Conservation (phyloP, 2,797 vertebrate species). For the Luscinia luscinia region DNA sequence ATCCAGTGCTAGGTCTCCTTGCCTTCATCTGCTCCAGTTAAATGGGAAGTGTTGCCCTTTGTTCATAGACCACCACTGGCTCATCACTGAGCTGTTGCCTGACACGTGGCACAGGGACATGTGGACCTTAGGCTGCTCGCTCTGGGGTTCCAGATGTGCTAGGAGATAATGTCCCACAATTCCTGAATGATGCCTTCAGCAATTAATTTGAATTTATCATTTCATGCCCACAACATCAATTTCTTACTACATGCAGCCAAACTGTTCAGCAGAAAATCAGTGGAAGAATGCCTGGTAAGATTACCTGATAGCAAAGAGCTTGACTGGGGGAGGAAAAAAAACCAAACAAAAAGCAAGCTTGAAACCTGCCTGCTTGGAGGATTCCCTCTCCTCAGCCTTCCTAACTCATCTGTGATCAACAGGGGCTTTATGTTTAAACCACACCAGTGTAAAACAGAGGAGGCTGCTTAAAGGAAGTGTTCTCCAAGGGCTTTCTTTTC, state of each 20-base stretch:
- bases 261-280: neutral
- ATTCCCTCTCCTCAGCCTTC: neutral
- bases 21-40: neutral
- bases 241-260: neutral
- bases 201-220: neutral
- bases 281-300: neutral
- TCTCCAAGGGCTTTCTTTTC: constrained; percentile 31
- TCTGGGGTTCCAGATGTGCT: neutral
- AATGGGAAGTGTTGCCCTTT: neutral
- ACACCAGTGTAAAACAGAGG: neutral
- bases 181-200: neutral
- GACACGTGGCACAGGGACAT: neutral
- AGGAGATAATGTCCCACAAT: neutral
- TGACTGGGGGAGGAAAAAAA: accelerated
- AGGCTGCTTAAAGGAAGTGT: neutral
- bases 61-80: neutral
- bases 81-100: neutral
- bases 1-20: neutral
- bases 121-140: neutral
- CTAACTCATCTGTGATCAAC: neutral
- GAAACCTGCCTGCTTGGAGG: neutral
- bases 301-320: neutral
- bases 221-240: neutral
- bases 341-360: accelerated
- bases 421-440: neutral